Evolutionary conservation across 2,888 invertebrate genomes (phyloP), one percentile per base, ranked within the genome.

Genomic region (Cryptophagus acutangulus): DNA sequence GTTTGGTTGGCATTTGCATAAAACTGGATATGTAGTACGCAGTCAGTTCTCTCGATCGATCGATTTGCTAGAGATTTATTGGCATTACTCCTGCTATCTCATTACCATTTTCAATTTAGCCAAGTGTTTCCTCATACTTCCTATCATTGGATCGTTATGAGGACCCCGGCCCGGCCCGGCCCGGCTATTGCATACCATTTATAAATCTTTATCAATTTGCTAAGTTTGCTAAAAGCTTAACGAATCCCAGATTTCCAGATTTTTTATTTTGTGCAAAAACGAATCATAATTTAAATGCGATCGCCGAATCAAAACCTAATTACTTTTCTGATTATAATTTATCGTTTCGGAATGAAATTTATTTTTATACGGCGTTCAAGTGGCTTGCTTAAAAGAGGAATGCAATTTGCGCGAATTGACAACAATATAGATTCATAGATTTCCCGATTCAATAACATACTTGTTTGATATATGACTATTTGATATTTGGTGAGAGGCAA

Each of bases 101-200:
- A 66, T 66, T 66, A 66, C 65, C 65, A 66, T 66, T 66, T 66
- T 65, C 65, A 66, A 66, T 66, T 65, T 64, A 53, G 61, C 55
- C 54, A 57, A 66, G 65, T 66, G 65, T 63, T 64, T 56, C 57
- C 59, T 59, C 61, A 58, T 59, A 61, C 56, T 59, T 55, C 49
- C 43, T 40, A 61, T 61, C 55, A 57, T 59, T n/a, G 15, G 50
- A 54, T 52, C 52, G 57, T 55, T 59, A 55, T 53, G 49, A 52
- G 48, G 47, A 33, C 38, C 17, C 33, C 18, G 10, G 33, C 41
- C 18, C n/a, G n/a, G n/a, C n/a, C n/a, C n/a, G n/a, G n/a, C n/a
- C n/a, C n/a, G n/a, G n/a, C n/a, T n/a, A 34, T 47, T 46, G 49
- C 51, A 43, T 48, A 48, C 50, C 48, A 48, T 54, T 48, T 48